These are phyloP conservation scores for Amiota minor DNA, from an alignment of 2,888 invertebrate species.

Conservation along the genomic window DNA sequence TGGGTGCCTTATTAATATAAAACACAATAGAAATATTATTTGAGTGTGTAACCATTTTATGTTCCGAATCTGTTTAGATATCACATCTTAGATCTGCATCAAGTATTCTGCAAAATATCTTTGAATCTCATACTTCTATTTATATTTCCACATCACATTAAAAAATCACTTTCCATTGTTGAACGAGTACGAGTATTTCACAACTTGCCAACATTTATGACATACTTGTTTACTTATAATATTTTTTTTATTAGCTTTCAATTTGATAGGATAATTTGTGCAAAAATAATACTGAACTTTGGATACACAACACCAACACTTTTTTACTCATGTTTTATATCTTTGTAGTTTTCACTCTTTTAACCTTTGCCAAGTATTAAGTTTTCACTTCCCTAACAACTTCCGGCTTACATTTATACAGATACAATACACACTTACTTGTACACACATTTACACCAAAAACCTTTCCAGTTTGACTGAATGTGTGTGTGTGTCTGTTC, in stretches of 20 bases:
- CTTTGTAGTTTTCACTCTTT: background rate
- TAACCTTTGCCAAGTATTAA: slow-evolving; percentile 12
- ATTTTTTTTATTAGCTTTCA: slow-evolving; percentile 65
- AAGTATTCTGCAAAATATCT: too few species aligned
- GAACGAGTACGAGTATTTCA: too few species aligned
- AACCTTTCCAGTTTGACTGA: slow-evolving; percentile 7
- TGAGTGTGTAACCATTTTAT: too few species aligned
- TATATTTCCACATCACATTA: too few species aligned
- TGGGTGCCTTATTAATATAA: too few species aligned
- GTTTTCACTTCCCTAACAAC: slow-evolving; percentile 14
- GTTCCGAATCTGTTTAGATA: too few species aligned
- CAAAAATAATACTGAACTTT: slow-evolving; percentile 17
- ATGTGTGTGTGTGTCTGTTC: too few species aligned
- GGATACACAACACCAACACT: background rate
- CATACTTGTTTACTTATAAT: slow-evolving; percentile 49
- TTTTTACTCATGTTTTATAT: slow-evolving; percentile 43
- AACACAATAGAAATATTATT: too few species aligned
- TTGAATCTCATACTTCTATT: too few species aligned
- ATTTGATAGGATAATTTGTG: slow-evolving; percentile 60
- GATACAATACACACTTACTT: background rate
- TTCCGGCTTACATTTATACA: slow-evolving; percentile 11
- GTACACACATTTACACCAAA: slow-evolving; percentile 18
- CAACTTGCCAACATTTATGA: too few species aligned
- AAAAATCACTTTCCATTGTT: too few species aligned
- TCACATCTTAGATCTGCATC: too few species aligned